phyloP scores from a whole-genome alignment of 2,797 vertebrate genomes.

The Hemibagrus guttatus region DNA sequence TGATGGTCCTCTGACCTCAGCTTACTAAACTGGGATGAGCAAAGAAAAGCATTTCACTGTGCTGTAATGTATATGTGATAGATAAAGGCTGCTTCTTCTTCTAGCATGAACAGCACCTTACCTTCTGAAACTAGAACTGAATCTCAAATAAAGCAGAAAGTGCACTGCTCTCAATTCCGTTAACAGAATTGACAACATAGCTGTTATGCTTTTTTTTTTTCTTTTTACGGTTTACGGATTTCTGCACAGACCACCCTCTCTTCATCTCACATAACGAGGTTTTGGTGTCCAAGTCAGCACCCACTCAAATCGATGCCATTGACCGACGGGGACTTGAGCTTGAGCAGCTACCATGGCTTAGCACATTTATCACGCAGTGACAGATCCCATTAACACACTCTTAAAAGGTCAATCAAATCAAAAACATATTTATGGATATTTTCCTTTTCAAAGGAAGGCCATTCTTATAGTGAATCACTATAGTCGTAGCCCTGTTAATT shows the following conservation, averaged over 20 bases:
- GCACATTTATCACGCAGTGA: constrained; percentile 54
- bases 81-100: background rate
- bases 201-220: constrained; percentile 8
- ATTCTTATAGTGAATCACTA: constrained; percentile 26
- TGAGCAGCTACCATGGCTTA: constrained; percentile 44
- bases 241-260: constrained; percentile 34
- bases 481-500: constrained; percentile 33
- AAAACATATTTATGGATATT: constrained; percentile 59
- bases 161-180: background rate
- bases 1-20: too few relatives aligned
- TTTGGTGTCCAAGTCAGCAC: constrained; percentile 47
- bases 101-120: too few relatives aligned
- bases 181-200: background rate
- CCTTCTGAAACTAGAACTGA: background rate
- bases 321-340: constrained; percentile 40
- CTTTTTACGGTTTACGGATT: background rate
- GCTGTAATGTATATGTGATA: too few relatives aligned
- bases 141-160: background rate
- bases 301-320: constrained; percentile 52
- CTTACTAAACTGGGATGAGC: too few relatives aligned
- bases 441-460: constrained; percentile 39
- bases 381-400: constrained; percentile 56
- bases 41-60: too few relatives aligned
- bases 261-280: constrained; percentile 52
- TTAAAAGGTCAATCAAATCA: constrained; percentile 62